Evolutionary conservation across 2,113 vertebrate species (phyloP).

Genomic region (Gallinago undulata): DNA sequence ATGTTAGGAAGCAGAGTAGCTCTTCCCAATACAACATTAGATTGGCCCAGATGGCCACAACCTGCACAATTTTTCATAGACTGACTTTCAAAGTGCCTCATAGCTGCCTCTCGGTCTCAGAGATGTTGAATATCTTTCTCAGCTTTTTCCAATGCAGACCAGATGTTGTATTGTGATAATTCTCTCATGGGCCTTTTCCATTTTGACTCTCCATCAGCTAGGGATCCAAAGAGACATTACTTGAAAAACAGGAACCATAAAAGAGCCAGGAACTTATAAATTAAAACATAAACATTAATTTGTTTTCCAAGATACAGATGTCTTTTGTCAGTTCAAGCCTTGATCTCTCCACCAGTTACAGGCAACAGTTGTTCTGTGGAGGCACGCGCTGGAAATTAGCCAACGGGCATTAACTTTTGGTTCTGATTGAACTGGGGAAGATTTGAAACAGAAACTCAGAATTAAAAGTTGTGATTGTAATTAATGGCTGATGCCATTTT

Average conservation of each 20-base stretch:
- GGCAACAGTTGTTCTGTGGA: conserved; percentile 51
- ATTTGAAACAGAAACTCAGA: conserved; percentile 50
- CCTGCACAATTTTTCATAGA: neutral
- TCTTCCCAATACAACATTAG: neutral
- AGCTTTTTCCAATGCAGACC: conserved; percentile 59
- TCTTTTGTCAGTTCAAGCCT: conserved; percentile 61
- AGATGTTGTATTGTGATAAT: conserved; percentile 64
- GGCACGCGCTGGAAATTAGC: conserved; percentile 58
- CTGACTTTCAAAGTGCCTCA: conserved; percentile 17
- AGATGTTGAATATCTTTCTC: conserved; percentile 50
- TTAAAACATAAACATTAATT: conserved; percentile 71
- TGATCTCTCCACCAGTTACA: conserved; percentile 64
- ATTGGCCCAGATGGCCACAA: conserved; percentile 41
- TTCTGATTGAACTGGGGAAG: conserved; percentile 47
- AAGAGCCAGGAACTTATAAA: conserved; percentile 70
- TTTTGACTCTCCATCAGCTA: conserved; percentile 62
- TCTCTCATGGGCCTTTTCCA: conserved; percentile 59
- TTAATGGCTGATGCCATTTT: neutral
- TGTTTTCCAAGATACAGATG: conserved; percentile 68
- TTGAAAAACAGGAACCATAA: conserved; percentile 64
- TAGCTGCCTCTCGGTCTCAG: neutral
- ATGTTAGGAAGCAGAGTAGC: neutral
- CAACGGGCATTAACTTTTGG: conserved; percentile 54
- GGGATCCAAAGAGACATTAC: conserved; percentile 56
- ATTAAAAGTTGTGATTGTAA: conserved; percentile 6